Conservation (phyloP, 2,113 vertebrate genomes). For the Chaenocephalus aceratus region DNA sequence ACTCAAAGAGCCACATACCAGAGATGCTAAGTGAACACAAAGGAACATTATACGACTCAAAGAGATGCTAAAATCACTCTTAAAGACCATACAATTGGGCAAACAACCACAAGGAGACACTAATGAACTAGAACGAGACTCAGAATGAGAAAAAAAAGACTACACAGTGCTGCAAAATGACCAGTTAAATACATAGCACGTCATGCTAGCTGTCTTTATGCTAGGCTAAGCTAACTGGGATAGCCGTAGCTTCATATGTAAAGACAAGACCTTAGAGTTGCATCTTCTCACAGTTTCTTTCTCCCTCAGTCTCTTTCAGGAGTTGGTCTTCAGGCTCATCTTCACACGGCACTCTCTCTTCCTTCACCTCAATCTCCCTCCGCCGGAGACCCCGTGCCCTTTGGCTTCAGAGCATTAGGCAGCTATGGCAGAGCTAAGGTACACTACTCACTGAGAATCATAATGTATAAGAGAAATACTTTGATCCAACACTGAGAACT, state of each 20-base stretch:
- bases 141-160: too few relatives aligned
- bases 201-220: background rate
- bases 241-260: background rate
- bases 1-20: too few relatives aligned
- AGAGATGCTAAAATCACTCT: too few relatives aligned
- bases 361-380: constrained; percentile 33
- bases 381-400: constrained; percentile 30
- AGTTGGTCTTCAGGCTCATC: constrained; percentile 55
- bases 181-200: too few relatives aligned
- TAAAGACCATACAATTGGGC: too few relatives aligned
- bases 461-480: background rate
- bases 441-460: background rate
- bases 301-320: constrained; percentile 59
- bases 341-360: constrained; percentile 42
- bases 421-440: constrained; percentile 73
- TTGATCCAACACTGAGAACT: background rate
- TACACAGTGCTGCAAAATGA: too few relatives aligned
- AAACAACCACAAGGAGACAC: too few relatives aligned
- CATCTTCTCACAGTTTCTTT: background rate
- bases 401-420: constrained; percentile 38
- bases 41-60: too few relatives aligned
- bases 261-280: background rate
- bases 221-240: background rate
- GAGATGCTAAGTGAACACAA: too few relatives aligned
- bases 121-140: too few relatives aligned